These are phyloP conservation scores for Cyanistes caeruleus DNA, from an alignment of 2,113 vertebrate species.

Conservation along the genomic window DNA sequence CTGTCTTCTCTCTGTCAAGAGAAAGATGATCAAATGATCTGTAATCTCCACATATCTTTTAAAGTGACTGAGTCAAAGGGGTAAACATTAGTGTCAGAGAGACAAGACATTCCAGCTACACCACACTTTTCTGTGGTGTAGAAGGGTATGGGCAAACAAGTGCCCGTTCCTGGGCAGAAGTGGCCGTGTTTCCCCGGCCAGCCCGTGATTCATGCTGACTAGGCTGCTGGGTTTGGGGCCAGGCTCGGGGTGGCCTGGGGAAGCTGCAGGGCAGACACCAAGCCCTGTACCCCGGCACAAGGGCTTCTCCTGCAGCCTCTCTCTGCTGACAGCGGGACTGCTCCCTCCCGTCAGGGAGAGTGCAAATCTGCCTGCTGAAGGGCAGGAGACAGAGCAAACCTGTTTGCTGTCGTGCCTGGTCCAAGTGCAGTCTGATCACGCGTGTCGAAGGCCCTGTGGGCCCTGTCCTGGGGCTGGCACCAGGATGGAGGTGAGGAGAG, in stretches of 20 bases:
- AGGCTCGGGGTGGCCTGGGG: accelerated
- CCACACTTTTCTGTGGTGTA: not conserved
- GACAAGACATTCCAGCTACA: not conserved
- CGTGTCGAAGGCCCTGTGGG: accelerated
- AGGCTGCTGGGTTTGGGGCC: not conserved
- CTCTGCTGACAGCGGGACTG: accelerated
- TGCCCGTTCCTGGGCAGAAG: not conserved
- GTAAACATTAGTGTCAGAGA: not conserved
- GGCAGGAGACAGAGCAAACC: not conserved
- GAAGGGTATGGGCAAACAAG: not conserved
- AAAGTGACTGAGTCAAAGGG: not conserved
- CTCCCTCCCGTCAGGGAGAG: not conserved
- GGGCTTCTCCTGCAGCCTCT: not conserved
- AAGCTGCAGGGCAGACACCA: accelerated
- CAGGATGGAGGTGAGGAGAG: not conserved
- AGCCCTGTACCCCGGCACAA: not conserved
- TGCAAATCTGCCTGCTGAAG: not conserved
- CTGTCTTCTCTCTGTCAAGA: not conserved
- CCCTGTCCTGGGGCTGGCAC: not conserved
- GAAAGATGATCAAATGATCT: not conserved
- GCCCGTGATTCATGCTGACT: not conserved
- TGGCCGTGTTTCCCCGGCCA: not conserved
- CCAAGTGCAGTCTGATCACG: accelerated
- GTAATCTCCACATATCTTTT: not conserved
- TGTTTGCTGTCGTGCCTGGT: accelerated